phyloP scores from a whole-genome alignment of 1,140 invertebrate genomes.

The Hycleus phaleratus region DNA sequence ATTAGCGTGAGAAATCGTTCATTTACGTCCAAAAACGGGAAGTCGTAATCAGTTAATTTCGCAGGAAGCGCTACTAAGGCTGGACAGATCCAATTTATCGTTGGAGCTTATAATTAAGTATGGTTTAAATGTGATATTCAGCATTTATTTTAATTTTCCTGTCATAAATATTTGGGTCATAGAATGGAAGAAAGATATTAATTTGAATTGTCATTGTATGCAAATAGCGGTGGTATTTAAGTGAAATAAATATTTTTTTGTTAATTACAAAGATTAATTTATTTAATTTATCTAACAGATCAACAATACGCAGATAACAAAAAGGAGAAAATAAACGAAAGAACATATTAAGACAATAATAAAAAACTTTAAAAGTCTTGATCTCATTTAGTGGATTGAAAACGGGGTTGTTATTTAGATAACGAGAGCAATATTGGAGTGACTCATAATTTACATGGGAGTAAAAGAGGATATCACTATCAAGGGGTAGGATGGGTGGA shows the following conservation, averaged over 20 bases:
- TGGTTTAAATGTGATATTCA: not conserved
- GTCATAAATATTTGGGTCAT: not conserved
- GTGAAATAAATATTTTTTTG: conserved; percentile 14
- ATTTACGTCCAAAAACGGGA: conserved; percentile 19
- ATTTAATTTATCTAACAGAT: conserved; percentile 34
- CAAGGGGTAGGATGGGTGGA: not conserved
- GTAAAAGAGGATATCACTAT: too few species aligned
- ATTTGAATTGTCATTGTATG: not conserved
- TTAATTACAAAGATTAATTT: conserved; percentile 36
- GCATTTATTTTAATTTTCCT: not conserved
- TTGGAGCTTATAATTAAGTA: conserved; percentile 25
- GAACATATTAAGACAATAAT: not conserved
- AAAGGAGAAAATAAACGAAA: conserved; percentile 11
- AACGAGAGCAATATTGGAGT: conserved; percentile 3
- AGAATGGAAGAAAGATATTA: too few species aligned
- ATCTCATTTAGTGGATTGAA: conserved; percentile 3
- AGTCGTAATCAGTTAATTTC: conserved; percentile 33
- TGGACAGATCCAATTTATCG: conserved; percentile 24
- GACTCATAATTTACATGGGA: conserved; percentile 8
- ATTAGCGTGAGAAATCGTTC: conserved; percentile 25
- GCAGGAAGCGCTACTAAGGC: conserved; percentile 16
- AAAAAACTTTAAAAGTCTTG: conserved; percentile 13
- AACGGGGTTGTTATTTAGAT: too few species aligned
- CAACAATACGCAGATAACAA: conserved; percentile 34
- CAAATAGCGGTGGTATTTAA: conserved; percentile 1